Percentiles rank a stretch among this genome's conserved stretches.
phyloP scores from a whole-genome alignment of 2,797 vertebrate genomes.

The Cossypha polioptera region DNA sequence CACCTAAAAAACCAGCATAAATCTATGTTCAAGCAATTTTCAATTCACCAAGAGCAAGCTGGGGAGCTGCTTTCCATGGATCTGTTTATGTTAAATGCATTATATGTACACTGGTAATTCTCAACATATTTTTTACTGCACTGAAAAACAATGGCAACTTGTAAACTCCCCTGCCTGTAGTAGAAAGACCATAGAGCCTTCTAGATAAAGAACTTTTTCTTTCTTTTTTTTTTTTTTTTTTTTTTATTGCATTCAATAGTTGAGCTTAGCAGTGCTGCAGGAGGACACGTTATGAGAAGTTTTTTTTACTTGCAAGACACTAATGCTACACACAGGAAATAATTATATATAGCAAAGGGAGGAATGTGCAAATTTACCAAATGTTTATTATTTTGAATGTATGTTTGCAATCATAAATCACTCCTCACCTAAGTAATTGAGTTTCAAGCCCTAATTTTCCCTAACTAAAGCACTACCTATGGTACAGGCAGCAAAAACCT shows the following conservation, averaged over 20 bases:
- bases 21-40: not conserved
- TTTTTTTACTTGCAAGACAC: not conserved
- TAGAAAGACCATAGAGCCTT: not conserved
- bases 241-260: not conserved
- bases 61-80: not conserved
- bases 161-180: not conserved
- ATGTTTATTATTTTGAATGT: slow-evolving; percentile 25
- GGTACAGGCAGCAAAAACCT: not conserved
- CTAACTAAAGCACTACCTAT: not conserved
- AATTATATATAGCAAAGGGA: not conserved
- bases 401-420: slow-evolving; percentile 38
- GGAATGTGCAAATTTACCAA: slow-evolving; percentile 5
- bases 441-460: not conserved
- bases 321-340: not conserved
- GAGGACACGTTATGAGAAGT: not conserved
- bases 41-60: not conserved
- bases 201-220: not conserved
- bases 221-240: not conserved
- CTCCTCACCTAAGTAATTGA: slow-evolving; percentile 41
- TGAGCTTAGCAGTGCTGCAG: not conserved
- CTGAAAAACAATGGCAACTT: slow-evolving; percentile 5
- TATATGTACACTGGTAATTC: not conserved
- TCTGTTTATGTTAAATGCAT: not conserved
- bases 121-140: not conserved
- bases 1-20: not conserved